A percentile compares a stretch with the other conserved stretches of the same genome.
phyloP scores from a whole-genome alignment of 1,140 invertebrate genomes.

The Pygmarrhopalites habei region DNA sequence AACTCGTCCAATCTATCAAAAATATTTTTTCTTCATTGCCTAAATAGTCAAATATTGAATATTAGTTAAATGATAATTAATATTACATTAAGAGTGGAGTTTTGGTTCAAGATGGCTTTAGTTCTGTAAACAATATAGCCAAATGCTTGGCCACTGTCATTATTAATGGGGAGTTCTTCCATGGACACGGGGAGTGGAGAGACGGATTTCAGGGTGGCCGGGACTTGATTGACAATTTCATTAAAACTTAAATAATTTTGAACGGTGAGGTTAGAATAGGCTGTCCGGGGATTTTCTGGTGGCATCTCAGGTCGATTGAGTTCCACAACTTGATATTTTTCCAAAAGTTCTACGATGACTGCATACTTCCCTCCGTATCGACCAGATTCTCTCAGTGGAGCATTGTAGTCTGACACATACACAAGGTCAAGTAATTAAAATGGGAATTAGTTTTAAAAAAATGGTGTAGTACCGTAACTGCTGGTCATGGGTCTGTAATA shows the following conservation, averaged over 20 bases:
- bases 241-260: slow-evolving; percentile 6
- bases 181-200: slow-evolving; percentile 40
- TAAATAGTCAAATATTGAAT: no score
- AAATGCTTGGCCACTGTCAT: slow-evolving; percentile 46
- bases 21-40: not conserved
- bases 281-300: slow-evolving; percentile 35
- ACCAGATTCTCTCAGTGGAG: slow-evolving; percentile 27
- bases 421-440: no score
- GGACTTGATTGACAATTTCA: slow-evolving; percentile 17
- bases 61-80: not conserved
- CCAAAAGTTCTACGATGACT: not conserved
- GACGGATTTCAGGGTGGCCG: not conserved
- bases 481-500: slow-evolving; percentile 46
- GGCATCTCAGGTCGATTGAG: slow-evolving; percentile 40
- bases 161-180: slow-evolving; percentile 46
- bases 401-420: slow-evolving; percentile 23
- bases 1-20: slow-evolving; percentile 9
- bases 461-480: slow-evolving; percentile 55
- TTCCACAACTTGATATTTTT: slow-evolving; percentile 8
- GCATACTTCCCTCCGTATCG: slow-evolving; percentile 27
- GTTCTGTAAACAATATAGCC: slow-evolving; percentile 47
- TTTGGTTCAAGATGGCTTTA: slow-evolving; percentile 19
- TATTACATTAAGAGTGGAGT: not conserved
- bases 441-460: no score
- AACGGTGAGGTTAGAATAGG: not conserved